Conservation (phyloP, 2,888 invertebrate species). For the Chirona hameri region DNA sequence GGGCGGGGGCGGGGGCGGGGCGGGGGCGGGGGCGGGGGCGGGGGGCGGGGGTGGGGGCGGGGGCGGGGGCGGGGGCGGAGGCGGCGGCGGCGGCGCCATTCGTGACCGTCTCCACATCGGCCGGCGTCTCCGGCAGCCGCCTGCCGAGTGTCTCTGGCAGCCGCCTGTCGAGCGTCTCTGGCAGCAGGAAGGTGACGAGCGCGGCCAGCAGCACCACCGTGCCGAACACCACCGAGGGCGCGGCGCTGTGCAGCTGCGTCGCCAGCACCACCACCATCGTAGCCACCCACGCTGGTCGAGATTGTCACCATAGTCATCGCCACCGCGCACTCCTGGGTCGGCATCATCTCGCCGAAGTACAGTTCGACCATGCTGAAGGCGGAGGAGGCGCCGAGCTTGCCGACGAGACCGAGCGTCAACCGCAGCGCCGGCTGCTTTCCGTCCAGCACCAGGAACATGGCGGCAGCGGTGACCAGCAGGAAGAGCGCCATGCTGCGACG, state of each 20-base stretch:
- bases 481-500: conserved; percentile 48
- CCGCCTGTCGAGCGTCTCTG: too few relatives aligned
- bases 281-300: conserved; percentile 50
- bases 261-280: conserved; percentile 46
- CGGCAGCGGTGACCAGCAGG: conserved; percentile 47
- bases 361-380: conserved; percentile 51
- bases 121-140: not conserved
- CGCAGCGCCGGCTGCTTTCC: conserved; percentile 40
- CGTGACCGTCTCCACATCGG: not conserved
- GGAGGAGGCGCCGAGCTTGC: conserved; percentile 49
- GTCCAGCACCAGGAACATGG: conserved; percentile 48
- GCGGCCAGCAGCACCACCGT: not conserved
- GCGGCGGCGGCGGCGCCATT: too few relatives aligned
- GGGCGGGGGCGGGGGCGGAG: too few relatives aligned
- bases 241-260: conserved; percentile 25
- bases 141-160: too few relatives aligned
- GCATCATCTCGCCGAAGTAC: conserved; percentile 43
- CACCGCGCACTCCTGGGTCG: conserved; percentile 50
- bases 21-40: too few relatives aligned
- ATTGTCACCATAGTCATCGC: not conserved
- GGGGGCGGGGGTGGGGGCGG: too few relatives aligned
- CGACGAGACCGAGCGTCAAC: conserved; percentile 43
- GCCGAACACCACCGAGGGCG: not conserved
- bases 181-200: not conserved
- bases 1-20: too few relatives aligned